Evolutionary conservation across 2,797 vertebrate genomes (phyloP), one percentile per base, ranked within the genome.

Genomic region (Hyperoplus lanceolatus): DNA sequence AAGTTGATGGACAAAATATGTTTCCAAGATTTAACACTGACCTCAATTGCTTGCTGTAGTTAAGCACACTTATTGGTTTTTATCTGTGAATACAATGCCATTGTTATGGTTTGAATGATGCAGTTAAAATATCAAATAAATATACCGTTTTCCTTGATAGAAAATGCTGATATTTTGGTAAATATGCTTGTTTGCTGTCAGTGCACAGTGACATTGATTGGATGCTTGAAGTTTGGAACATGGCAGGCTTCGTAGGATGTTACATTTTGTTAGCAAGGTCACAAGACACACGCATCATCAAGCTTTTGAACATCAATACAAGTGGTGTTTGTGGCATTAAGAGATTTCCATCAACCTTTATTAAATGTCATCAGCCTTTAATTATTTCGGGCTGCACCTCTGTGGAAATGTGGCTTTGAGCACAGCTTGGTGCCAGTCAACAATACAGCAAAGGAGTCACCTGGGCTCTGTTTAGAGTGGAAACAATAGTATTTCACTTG

Each of bases 331-430:
- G 36, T 48, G 29, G 42, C 13, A 16, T 80, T 49, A 57, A 16
- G 39, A 45, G 46, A 45, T 50, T 45, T 10, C 13, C 57, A 66
- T 38, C 51, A 71, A 15, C 49, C 42, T 64, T 58, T 3, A 43
- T 59, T 63, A 41, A 57, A 65, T 66, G 13, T 42, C 39, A 54
- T 64, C 18, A 50, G 2, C 45, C 48, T 72, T 75, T 67, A n/a
- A 29, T 62, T 56, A 6, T 39, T 42, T n/a, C 16, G 14, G 8
- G 21, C 21, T 21, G 6, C 45, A 59, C 43, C 38, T 60, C 12
- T 70, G 10, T 51, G 42, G 15, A 48, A 29, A 18, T 61, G 38
- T 51, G n/a, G n/a, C 18, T 45, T 21, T 55, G 41, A 67, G 38
- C 41, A 14, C 3, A 45, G n/a, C 53, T 56, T 43, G 42, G 3